Percentiles rank a stretch among this genome's conserved stretches.
These are phyloP conservation scores for Venustoraphidia nigricollis DNA, from an alignment of 2,888 invertebrate genomes.

Conservation along the genomic window DNA sequence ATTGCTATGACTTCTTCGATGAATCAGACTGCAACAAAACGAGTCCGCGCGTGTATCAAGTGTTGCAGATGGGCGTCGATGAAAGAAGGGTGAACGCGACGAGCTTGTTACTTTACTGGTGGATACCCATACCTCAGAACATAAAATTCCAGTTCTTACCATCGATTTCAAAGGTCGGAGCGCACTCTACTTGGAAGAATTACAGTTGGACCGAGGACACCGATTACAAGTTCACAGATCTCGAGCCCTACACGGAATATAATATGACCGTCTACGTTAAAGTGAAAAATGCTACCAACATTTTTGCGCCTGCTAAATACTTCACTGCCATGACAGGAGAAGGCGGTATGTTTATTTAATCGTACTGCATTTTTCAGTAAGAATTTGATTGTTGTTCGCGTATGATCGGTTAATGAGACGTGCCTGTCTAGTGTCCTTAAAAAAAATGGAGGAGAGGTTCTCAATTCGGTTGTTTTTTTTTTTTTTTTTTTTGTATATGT, in stretches of 20 bases:
- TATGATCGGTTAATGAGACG: no score
- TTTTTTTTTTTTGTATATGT: no score
- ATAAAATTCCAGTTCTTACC: constrained; percentile 48
- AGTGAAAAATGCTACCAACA: constrained; percentile 33
- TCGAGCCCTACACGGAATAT: constrained; percentile 59
- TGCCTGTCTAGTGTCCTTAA: no score
- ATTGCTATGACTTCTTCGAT: constrained; percentile 63
- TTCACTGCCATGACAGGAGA: constrained; percentile 48
- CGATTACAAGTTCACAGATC: constrained; percentile 40
- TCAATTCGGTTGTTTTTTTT: no score
- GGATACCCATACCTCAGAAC: constrained; percentile 28
- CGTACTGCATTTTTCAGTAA: no score
- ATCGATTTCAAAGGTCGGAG: constrained; percentile 37
- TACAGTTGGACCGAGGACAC: constrained; percentile 46
- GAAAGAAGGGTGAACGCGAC: constrained; percentile 43
- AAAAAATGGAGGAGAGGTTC: no score
- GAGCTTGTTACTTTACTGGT: constrained; percentile 50
- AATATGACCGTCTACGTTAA: constrained; percentile 64
- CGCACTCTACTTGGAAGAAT: constrained; percentile 39
- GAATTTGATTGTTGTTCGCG: no score
- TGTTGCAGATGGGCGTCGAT: constrained; percentile 48
- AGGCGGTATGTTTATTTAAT: constrained; percentile 30
- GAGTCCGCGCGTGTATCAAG: constrained; percentile 18
- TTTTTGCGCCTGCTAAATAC: constrained; percentile 48
- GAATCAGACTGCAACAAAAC: constrained; percentile 46